Evolutionary conservation across 1,140 invertebrate genomes (phyloP), one percentile per base, ranked within the genome.

Genomic region (Ips typographus): DNA sequence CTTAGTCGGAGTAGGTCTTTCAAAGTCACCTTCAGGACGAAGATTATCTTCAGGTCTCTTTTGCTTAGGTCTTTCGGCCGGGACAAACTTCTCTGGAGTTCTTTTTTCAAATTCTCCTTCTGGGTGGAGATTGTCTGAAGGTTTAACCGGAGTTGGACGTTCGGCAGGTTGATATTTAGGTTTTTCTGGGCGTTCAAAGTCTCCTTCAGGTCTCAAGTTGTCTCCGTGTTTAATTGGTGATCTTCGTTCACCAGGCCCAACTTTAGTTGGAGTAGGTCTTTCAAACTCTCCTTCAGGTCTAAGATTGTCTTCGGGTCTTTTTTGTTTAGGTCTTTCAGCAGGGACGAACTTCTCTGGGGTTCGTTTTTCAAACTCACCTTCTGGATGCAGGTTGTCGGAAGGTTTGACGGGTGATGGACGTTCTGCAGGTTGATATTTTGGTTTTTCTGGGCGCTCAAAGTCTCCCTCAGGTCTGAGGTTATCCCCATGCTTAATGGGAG

Each of bases 271-370:
- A 59, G 78, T 62, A 39, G 52, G 76, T 68, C 73, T 56, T 76
- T 80, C 64, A 65, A 72, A 75, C 70, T 82, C 58, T 67, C 74
- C 77, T 81, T 92, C 89, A 53, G 88, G 82, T 38, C 70, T 63
- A 3, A 92, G 76, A 80, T 92, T 88, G 73, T 90, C 88, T 71
- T 83, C 80, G 40, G 85, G 85, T 75, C 84, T 86, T 22, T 83
- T 76, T 64, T 72, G 76, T 72, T 81, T 78, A n/a, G 82, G 80
- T 67, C 82, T 79, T 72, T 86, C 86, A 61, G 81, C 84, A 0
- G 85, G 81, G 6, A 39, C 43, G 55, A 76, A 82, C 6, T 66
- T 67, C 2, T 73, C 68, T 71, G 75, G 74, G 8, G 78, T 77
- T 22, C 72, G 76, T 7, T 69, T 43, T 22, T 22, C 22, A 72